Evolutionary conservation across 2,797 vertebrate genomes (phyloP), one percentile per base, ranked within the genome.

Genomic region (Acridotheres tristis): DNA sequence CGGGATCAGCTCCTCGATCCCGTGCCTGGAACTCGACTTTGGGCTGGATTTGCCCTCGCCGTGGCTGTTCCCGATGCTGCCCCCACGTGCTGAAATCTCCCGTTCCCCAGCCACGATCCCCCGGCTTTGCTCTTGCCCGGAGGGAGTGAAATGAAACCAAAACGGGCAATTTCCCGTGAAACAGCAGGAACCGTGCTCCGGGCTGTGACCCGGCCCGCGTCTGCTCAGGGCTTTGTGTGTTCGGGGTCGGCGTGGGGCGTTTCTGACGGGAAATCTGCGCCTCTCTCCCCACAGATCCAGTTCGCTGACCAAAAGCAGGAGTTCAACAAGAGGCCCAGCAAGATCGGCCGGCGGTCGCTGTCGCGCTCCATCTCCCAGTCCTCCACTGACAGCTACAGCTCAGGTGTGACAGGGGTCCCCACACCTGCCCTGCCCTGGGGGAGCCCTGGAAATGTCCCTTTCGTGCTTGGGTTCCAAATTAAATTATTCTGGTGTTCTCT

Each of bases 241-340:
- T 50, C 5, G 63, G 30, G 38, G 11, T 38, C 38, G 38, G 10
- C 11, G 38, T 11, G 10, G 10, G 10, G 38, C 11, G 38, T 38
- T 74, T 51, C 59, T 4, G 13, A 20, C 7, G 1, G 18, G 4
- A 27, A n/a, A 54, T n/a, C 20, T 36, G 36, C 36, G 36, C 9
- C 1, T 96, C 94, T 97, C 72, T 83, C 62, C 47, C 83, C 80
- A 43, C 98, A 99, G 98, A 99, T 99, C 98, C 99, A 99, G 94
- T 99, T 99, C 95, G 99, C 99, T 19, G 99, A 99, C 98, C 99
- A 99, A 94, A 99, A 99, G 95, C 99, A 99, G 93, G 99, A 99
- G 94, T 99, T 99, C 97, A 99, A 99, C 98, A 99, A 99, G 96
- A 99, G 99, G 45, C 99, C 99, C 11, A 99, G 98, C 54, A 99